These are phyloP conservation scores for Gastrophysa polygoni DNA, from an alignment of 2,888 invertebrate species.

Conservation along the genomic window DNA sequence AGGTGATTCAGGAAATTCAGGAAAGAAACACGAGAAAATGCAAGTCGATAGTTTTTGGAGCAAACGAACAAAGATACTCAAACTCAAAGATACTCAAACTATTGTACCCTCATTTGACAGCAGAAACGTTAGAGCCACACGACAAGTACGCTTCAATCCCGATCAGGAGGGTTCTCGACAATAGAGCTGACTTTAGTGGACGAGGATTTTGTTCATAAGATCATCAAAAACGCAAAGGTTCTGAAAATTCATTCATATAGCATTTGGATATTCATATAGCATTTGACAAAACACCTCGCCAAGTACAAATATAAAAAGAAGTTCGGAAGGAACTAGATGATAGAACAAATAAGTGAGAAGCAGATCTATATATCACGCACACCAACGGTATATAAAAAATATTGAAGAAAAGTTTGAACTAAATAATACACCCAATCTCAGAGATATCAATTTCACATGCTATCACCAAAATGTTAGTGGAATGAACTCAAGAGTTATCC, in stretches of 20 bases:
- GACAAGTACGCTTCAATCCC: no score
- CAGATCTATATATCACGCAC: background rate
- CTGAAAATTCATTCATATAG: background rate
- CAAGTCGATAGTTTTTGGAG: background rate
- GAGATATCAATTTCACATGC: constrained; percentile 6
- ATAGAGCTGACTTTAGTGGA: constrained; percentile 4
- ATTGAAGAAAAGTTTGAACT: background rate
- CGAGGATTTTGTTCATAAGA: constrained; percentile 6
- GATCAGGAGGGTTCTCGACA: constrained; percentile 1
- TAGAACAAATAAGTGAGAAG: constrained; percentile 6
- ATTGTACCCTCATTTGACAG: no score
- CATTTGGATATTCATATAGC: background rate
- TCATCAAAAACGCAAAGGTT: constrained; percentile 2
- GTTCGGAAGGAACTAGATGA: constrained; percentile 1
- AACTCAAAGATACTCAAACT: background rate
- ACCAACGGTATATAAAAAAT: constrained; percentile 1
- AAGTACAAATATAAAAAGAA: background rate
- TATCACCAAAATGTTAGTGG: background rate
- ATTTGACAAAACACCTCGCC: no score
- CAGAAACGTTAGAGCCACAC: background rate
- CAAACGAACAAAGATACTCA: background rate
- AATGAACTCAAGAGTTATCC: constrained; percentile 2
- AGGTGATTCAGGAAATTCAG: no score
- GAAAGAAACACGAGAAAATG: no score
- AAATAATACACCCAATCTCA: no score